Evolutionary conservation across 23 tunicate species (phyloP).

Genomic region (Styela plicata): DNA sequence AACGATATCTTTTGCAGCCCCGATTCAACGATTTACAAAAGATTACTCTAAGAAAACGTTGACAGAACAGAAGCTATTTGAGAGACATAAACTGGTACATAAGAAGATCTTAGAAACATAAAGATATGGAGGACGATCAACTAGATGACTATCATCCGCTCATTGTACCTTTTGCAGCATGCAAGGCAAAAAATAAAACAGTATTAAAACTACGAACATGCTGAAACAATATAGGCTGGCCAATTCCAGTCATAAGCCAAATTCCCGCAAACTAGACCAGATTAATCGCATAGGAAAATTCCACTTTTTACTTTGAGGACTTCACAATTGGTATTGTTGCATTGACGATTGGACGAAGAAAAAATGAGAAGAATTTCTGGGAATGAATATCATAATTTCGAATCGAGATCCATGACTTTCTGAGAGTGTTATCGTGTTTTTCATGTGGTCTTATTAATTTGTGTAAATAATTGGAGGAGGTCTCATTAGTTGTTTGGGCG

Average conservation of each 20-base stretch:
- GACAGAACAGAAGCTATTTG: background rate
- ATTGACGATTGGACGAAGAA: constrained; percentile 16
- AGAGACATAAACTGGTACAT: background rate
- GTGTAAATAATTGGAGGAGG: no score
- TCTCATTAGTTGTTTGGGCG: no score
- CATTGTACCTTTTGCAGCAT: background rate
- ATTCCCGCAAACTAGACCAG: constrained; percentile 9
- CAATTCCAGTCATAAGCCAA: background rate
- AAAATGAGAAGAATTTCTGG: background rate
- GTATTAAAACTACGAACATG: background rate
- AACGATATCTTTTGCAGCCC: no score
- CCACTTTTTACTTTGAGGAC: constrained; percentile 1
- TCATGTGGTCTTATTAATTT: no score
- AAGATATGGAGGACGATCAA: background rate
- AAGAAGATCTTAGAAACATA: background rate
- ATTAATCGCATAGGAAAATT: constrained; percentile 11
- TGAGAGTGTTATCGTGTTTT: no score
- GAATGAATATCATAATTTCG: background rate
- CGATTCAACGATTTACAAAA: background rate
- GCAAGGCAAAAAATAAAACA: constrained; percentile 10
- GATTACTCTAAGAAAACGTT: background rate
- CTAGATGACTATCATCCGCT: background rate
- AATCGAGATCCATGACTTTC: background rate
- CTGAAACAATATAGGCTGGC: background rate
- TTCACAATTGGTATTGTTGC: background rate